These are phyloP conservation scores for Calypte anna DNA, from an alignment of 2,113 vertebrate species.

Conservation along the genomic window DNA sequence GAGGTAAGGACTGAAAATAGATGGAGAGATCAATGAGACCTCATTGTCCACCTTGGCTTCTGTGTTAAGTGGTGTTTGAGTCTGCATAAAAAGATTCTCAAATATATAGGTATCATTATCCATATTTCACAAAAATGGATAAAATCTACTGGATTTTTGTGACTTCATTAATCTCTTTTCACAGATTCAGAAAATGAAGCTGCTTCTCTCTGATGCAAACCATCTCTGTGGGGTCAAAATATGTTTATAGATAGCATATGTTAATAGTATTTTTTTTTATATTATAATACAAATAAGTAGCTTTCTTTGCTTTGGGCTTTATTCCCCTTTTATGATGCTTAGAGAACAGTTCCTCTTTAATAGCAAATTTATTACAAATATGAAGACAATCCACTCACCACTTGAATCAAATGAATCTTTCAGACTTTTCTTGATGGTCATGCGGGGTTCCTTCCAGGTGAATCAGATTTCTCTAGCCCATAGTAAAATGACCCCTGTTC, in stretches of 20 bases:
- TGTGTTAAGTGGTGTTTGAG: neutral
- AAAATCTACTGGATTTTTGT: neutral
- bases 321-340: neutral
- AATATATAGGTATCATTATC: neutral
- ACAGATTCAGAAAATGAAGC: neutral
- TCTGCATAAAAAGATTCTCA: neutral
- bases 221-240: neutral
- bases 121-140: neutral
- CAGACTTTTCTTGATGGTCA: neutral
- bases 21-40: neutral
- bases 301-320: neutral
- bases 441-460: neutral
- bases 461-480: neutral
- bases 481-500: neutral
- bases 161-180: neutral
- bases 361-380: neutral
- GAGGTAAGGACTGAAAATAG: slow-evolving; percentile 68
- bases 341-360: neutral
- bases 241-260: neutral
- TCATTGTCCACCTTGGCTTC: neutral
- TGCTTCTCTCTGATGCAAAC: neutral
- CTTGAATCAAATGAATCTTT: neutral
- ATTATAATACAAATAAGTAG: neutral
- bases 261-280: neutral
- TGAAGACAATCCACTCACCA: neutral